Evolutionary conservation across 2,888 invertebrate genomes (phyloP).

Genomic region (Frankliniella fusca): DNA sequence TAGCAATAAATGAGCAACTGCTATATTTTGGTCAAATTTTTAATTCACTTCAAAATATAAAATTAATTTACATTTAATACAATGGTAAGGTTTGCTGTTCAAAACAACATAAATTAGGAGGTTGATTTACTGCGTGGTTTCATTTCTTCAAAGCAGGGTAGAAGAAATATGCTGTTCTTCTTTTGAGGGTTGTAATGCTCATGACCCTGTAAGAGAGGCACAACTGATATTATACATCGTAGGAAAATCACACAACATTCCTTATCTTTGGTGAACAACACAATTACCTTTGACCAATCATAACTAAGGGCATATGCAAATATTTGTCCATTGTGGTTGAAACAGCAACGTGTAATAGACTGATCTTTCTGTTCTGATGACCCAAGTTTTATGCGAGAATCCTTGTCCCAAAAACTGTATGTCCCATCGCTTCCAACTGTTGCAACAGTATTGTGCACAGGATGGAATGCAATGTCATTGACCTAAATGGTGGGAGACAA

Average conservation of each 20-base stretch:
- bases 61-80: no score
- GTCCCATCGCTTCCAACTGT: constrained; percentile 97
- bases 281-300: constrained; percentile 92
- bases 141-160: constrained; percentile 92
- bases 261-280: not conserved
- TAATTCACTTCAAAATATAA: no score
- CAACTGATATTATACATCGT: not conserved
- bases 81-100: not conserved
- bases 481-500: constrained; percentile 50
- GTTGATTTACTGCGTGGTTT: constrained; percentile 60
- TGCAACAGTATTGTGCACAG: constrained; percentile 90
- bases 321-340: constrained; percentile 94
- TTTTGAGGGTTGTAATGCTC: constrained; percentile 90
- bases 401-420: constrained; percentile 99
- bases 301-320: constrained; percentile 97
- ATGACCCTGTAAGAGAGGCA: constrained; percentile 65
- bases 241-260: not conserved
- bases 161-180: constrained; percentile 91
- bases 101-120: not conserved
- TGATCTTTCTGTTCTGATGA: constrained; percentile 93
- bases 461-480: constrained; percentile 96
- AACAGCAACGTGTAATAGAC: constrained; percentile 85
- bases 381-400: constrained; percentile 95
- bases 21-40: no score
- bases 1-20: no score